Percentiles rank a stretch among this genome's conserved stretches.
These are phyloP conservation scores for Tetramorium simillimum DNA, from an alignment of 1,140 invertebrate genomes.

Conservation along the genomic window DNA sequence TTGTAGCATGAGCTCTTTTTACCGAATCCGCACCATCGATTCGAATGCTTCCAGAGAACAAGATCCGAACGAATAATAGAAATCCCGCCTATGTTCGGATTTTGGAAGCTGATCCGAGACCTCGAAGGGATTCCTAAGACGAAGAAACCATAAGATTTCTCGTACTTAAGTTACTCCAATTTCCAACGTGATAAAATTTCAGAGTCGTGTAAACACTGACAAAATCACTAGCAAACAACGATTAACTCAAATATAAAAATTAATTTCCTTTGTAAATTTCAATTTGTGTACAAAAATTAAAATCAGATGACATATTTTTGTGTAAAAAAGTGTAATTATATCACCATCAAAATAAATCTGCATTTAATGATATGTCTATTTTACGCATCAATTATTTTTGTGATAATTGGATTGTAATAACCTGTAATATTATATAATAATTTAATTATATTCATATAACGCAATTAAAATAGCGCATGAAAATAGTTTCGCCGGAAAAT, in stretches of 20 bases:
- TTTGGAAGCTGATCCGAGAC: conserved; percentile 59
- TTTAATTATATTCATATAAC: conserved; percentile 10
- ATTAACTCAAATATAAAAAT: neutral
- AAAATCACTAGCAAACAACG: neutral
- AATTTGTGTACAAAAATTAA: neutral
- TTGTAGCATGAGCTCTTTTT: conserved; percentile 54
- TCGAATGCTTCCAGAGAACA: conserved; percentile 35
- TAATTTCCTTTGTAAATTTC: neutral
- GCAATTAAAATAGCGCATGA: neutral
- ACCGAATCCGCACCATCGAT: conserved; percentile 36
- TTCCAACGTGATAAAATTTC: neutral
- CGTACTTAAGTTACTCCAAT: neutral
- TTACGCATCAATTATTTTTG: conserved; percentile 19
- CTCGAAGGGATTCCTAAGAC: neutral
- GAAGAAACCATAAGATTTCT: neutral
- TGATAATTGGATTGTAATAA: conserved; percentile 24
- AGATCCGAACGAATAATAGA: conserved; percentile 23
- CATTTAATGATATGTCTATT: neutral
- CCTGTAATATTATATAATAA: conserved; percentile 11
- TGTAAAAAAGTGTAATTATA: neutral
- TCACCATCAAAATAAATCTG: neutral
- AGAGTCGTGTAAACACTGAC: neutral
- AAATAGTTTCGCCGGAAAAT: neutral
- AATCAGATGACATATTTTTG: neutral
- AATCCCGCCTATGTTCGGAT: conserved; percentile 57